A percentile compares a stretch with the other conserved stretches of the same genome.
Evolutionary conservation across 2,113 vertebrate species (phyloP).

Genomic region (Sander vitreus): DNA sequence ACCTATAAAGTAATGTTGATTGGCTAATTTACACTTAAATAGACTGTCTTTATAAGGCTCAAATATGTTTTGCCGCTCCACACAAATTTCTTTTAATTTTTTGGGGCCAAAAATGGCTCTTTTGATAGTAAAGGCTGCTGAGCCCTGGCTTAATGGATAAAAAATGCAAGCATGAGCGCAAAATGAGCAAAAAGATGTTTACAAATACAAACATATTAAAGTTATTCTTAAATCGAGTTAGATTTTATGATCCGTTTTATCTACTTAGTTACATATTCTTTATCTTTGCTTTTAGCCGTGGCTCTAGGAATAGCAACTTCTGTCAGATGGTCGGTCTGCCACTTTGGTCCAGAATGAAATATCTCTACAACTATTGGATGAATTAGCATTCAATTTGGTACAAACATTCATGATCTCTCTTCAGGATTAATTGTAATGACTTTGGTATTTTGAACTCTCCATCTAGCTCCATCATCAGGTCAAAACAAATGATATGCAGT

Average conservation of each 20-base stretch:
- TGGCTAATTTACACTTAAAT: too few species aligned
- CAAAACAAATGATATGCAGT: not conserved
- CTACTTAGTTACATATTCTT: not conserved
- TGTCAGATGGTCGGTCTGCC: not conserved
- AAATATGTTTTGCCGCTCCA: too few species aligned
- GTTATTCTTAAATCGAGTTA: not conserved
- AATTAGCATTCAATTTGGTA: too few species aligned
- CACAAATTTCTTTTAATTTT: too few species aligned
- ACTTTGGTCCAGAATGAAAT: not conserved
- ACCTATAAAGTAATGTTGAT: too few species aligned
- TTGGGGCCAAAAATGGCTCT: too few species aligned
- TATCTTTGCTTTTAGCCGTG: not conserved
- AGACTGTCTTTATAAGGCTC: too few species aligned
- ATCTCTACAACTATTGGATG: not conserved
- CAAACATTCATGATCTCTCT: not conserved
- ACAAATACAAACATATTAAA: too few species aligned
- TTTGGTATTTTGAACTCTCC: not conserved
- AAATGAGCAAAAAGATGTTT: not conserved
- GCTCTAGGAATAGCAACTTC: not conserved
- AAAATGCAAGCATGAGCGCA: not conserved
- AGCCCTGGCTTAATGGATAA: not conserved
- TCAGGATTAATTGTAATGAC: not conserved
- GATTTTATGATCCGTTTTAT: not conserved
- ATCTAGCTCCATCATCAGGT: not conserved
- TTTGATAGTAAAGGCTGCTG: too few species aligned